These are phyloP conservation scores for Diplogasteroides magnus DNA, from an alignment of 1,140 invertebrate genomes.

Conservation along the genomic window DNA sequence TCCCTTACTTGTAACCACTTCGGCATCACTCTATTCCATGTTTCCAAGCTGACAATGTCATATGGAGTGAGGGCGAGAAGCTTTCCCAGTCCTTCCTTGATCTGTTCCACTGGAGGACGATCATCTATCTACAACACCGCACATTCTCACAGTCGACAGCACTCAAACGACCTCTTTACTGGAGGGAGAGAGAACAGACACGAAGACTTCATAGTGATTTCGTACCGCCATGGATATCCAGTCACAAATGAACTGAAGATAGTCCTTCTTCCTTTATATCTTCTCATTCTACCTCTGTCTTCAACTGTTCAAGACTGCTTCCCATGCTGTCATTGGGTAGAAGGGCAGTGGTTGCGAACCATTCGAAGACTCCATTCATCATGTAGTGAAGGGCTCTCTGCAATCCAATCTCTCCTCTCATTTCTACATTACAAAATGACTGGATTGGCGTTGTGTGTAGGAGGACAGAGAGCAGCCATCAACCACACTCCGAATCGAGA, in stretches of 20 bases:
- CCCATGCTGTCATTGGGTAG: constrained; percentile 82
- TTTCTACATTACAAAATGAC: too few relatives aligned
- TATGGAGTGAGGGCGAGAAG: constrained; percentile 93
- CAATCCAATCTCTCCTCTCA: too few relatives aligned
- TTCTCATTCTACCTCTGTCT: constrained; percentile 64
- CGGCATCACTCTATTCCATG: constrained; percentile 96
- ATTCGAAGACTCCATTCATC: constrained; percentile 92
- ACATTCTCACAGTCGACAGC: too few relatives aligned
- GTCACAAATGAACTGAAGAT: constrained; percentile 71
- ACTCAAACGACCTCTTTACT: constrained; percentile 82
- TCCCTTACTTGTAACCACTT: constrained; percentile 91
- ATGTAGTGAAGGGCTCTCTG: constrained; percentile 81
- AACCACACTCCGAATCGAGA: constrained; percentile 94
- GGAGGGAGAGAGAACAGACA: constrained; percentile 77
- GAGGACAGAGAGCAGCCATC: constrained; percentile 83
- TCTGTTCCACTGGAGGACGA: constrained; percentile 66
- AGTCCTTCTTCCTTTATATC: constrained; percentile 20
- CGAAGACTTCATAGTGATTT: constrained; percentile 78
- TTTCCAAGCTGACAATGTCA: constrained; percentile 84
- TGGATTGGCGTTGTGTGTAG: constrained; percentile 69
- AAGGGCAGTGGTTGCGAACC: constrained; percentile 95
- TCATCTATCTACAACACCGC: constrained; percentile 16
- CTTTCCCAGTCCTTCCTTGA: constrained; percentile 72
- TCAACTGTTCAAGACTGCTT: constrained; percentile 80
- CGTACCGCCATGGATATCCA: constrained; percentile 81